Evolutionary conservation across 2,113 vertebrate species (phyloP), one percentile per base, ranked within the genome.

Genomic region (Gopherus evgoodei): DNA sequence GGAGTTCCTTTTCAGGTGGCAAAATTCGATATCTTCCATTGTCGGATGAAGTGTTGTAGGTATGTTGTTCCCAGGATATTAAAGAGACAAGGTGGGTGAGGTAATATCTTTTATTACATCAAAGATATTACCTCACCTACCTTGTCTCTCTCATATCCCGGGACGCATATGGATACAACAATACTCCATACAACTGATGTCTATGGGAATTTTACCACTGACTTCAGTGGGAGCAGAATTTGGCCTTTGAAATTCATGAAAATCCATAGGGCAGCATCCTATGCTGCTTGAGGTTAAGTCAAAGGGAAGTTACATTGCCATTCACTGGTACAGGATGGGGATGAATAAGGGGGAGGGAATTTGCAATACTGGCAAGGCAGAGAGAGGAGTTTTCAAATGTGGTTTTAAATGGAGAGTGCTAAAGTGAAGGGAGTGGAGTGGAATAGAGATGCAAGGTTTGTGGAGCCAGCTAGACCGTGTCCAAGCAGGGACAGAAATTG

Each of bases 191-290:
- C 31, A 65, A 65, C 14, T 8, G 59, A 35, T 35, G 14, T 65
- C 29, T 16, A 4, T 65, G 31, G 59, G 52, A 7, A 82, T 90
- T 86, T 82, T 83, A 56, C 25, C n/a, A 52, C 86, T 89, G 65
- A 6, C 78, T 72, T 89, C 38, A 86, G 19, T 90, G 83, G n/a
- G 87, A 89, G 54, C 31, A 49, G 13, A 84, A 91, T 95, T 95
- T 90, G 89, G 52, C 14, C 27, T 22, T 7, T 44, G 52, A 83
- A 83, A 22, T 75, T 91, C 75, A 10, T 92, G 90, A 93, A 97
- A 90, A 90, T 16, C 3, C 14, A 50, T 81, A 1, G 1, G 84
- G 57, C 53, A n/a, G n/a, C n/a, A 10, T 35, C 86, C 19, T 11
- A 4, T 86, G 89, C 89, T 85, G 62, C 80, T 81, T n/a, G 72